These are phyloP conservation scores for Aegithalos caudatus DNA, from an alignment of 2,113 vertebrate genomes.

Conservation along the genomic window DNA sequence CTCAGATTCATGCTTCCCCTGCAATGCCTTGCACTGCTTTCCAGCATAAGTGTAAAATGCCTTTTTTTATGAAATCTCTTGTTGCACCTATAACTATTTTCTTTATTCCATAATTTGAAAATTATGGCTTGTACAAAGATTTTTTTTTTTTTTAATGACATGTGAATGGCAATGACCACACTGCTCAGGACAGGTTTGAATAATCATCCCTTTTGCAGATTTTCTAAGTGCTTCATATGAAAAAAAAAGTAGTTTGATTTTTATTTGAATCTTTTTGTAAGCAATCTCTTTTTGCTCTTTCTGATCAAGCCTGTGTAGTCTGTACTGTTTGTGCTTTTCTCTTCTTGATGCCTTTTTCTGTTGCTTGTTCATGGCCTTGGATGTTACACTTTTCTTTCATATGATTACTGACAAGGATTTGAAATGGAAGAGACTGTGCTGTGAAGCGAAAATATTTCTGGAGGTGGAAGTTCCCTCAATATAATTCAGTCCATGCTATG, in stretches of 20 bases:
- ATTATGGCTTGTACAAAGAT: background rate
- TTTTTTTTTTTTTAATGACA: background rate
- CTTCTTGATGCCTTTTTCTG: background rate
- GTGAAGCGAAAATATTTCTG: background rate
- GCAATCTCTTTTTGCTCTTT: background rate
- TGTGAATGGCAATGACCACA: background rate
- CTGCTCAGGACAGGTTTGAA: background rate
- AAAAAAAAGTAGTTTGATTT: background rate
- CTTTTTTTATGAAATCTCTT: background rate
- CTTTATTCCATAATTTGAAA: background rate
- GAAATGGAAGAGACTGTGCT: background rate
- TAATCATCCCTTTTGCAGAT: background rate
- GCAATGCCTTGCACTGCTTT: background rate
- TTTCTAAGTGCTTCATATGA: background rate
- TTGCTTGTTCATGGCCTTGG: background rate
- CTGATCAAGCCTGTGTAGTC: background rate
- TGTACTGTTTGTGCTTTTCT: background rate
- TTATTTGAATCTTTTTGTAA: background rate
- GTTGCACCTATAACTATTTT: background rate
- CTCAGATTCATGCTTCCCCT: background rate
- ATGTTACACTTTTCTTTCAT: background rate
- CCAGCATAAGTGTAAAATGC: background rate
- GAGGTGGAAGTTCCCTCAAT: background rate
- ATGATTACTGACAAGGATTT: background rate
- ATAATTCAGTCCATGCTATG: background rate